phyloP scores from a whole-genome alignment of 2,797 vertebrate species.

The Okamejei kenojei region DNA sequence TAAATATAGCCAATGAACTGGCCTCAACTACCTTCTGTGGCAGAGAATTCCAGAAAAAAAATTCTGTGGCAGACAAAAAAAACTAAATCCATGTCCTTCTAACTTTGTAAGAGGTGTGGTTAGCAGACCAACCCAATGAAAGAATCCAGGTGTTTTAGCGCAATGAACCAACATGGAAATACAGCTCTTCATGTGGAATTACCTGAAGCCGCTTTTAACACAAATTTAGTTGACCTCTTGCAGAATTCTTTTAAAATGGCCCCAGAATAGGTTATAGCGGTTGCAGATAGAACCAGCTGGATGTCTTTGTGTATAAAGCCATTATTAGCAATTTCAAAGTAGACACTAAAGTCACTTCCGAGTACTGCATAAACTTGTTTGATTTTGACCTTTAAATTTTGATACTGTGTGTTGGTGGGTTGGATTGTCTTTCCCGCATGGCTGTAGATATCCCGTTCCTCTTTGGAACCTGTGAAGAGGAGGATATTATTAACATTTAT shows the following conservation, averaged over 20 bases:
- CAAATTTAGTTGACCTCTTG: slow-evolving; percentile 47
- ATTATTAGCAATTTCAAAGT: neutral
- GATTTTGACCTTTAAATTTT: neutral
- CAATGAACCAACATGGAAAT: neutral
- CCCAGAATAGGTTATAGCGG: slow-evolving; percentile 58
- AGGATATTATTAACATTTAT: neutral
- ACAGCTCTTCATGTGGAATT: neutral
- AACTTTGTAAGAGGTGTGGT: neutral
- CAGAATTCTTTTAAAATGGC: slow-evolving; percentile 54
- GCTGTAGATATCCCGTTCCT: slow-evolving; percentile 60
- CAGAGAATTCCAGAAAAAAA: no score
- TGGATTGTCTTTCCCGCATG: slow-evolving; percentile 52
- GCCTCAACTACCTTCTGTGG: no score
- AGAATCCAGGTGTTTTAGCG: neutral
- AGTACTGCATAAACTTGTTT: neutral
- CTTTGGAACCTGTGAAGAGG: slow-evolving; percentile 55
- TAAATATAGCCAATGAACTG: no score
- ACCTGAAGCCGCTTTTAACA: slow-evolving; percentile 54
- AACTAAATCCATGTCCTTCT: neutral
- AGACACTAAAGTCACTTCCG: slow-evolving; percentile 6
- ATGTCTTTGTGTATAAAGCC: slow-evolving; percentile 41
- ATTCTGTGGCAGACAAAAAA: no score
- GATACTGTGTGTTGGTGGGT: neutral
- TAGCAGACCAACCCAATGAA: neutral
- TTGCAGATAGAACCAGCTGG: slow-evolving; percentile 51